These are phyloP conservation scores for Brachionichthys hirsutus DNA, from an alignment of 2,113 vertebrate genomes.

Conservation along the genomic window DNA sequence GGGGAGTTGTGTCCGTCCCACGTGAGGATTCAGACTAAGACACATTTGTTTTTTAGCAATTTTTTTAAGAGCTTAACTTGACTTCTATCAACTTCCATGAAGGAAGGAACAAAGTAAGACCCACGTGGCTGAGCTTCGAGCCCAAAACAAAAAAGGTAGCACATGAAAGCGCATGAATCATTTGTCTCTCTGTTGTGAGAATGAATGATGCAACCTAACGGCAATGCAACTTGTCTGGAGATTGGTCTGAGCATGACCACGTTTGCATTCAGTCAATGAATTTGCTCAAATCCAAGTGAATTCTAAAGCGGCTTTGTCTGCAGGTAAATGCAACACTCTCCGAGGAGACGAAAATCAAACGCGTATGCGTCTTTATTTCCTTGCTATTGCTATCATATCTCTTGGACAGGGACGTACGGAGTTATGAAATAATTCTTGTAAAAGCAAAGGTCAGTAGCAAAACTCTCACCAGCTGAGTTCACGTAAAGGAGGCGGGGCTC, in stretches of 20 bases:
- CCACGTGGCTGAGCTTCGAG: slow-evolving; percentile 10
- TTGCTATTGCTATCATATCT: neutral
- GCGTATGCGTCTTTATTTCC: neutral
- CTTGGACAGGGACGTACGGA: neutral
- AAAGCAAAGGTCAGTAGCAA: slow-evolving; percentile 46
- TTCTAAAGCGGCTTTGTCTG: too few species aligned
- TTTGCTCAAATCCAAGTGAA: neutral
- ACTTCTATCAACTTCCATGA: slow-evolving; percentile 37
- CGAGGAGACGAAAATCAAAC: neutral
- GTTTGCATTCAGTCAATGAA: neutral
- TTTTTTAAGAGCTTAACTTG: slow-evolving; percentile 30
- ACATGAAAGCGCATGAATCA: slow-evolving; percentile 21
- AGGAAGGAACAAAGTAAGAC: slow-evolving; percentile 26
- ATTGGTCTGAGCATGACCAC: slow-evolving; percentile 5
- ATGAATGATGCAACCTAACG: slow-evolving; percentile 58
- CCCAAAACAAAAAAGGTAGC: slow-evolving; percentile 21
- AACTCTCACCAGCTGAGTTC: slow-evolving; percentile 28
- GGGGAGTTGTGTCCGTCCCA: neutral
- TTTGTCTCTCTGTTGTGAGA: slow-evolving; percentile 20
- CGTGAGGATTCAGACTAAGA: neutral
- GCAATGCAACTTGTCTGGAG: slow-evolving; percentile 44
- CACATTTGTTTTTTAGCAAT: neutral
- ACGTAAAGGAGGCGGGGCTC: slow-evolving; percentile 19
- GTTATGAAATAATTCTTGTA: slow-evolving; percentile 2
- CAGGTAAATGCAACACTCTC: too few species aligned